Percentiles rank a stretch among this genome's conserved stretches.
Evolutionary conservation across 2,113 vertebrate species (phyloP).

Genomic region (Calidris pygmaea): DNA sequence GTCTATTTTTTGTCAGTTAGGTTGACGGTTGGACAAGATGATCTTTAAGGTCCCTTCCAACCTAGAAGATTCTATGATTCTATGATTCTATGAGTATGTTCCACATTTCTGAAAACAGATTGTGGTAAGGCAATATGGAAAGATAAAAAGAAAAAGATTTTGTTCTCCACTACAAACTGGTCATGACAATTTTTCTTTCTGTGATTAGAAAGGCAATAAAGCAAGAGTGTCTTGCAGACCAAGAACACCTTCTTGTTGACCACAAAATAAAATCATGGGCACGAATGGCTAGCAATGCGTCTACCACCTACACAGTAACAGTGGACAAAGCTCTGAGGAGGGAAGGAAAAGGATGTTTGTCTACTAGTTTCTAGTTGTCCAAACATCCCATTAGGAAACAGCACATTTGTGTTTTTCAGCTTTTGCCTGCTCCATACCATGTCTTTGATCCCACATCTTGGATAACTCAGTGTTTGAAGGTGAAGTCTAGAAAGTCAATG

Average conservation of each 20-base stretch:
- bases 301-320: neutral
- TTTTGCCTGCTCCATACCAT: neutral
- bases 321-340: neutral
- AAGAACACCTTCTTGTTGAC: neutral
- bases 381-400: neutral
- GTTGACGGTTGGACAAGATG: too few relatives aligned
- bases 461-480: neutral
- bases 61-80: too few relatives aligned
- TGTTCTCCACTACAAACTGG: neutral
- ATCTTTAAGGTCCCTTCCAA: too few relatives aligned
- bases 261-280: neutral
- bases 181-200: neutral
- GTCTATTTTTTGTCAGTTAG: too few relatives aligned
- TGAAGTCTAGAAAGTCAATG: neutral
- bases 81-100: too few relatives aligned
- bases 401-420: neutral
- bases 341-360: neutral
- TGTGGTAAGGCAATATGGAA: neutral
- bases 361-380: neutral
- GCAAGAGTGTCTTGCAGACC: neutral
- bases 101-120: neutral
- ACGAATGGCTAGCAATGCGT: neutral
- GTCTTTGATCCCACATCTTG: constrained; percentile 15
- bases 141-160: neutral
- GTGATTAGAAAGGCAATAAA: neutral